phyloP scores from a whole-genome alignment of 2,113 vertebrate genomes.

The Psittacula cyanocephala region DNA sequence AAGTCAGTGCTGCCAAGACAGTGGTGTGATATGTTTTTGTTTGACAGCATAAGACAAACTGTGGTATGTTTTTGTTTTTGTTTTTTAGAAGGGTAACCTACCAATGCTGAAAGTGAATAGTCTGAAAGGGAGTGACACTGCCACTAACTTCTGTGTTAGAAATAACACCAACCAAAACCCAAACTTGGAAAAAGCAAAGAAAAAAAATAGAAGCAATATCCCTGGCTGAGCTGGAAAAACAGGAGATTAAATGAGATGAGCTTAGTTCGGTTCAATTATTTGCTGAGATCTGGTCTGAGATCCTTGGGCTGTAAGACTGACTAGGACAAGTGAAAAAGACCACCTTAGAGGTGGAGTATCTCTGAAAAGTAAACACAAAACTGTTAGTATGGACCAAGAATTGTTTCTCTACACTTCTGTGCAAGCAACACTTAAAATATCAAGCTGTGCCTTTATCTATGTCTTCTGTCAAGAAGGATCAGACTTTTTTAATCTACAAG shows the following conservation, averaged over 20 bases:
- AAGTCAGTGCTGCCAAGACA: not conserved
- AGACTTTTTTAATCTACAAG: not conserved
- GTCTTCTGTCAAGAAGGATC: not conserved
- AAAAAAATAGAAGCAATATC: not conserved
- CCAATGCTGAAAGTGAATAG: not conserved
- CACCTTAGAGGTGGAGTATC: not conserved
- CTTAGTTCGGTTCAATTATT: not conserved
- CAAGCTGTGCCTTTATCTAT: not conserved
- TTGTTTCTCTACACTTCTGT: not conserved
- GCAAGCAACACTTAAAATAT: not conserved
- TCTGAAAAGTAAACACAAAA: not conserved
- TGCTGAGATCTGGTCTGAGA: not conserved
- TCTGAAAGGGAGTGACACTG: not conserved
- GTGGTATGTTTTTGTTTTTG: not conserved
- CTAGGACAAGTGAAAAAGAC: not conserved
- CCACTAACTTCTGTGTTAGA: not conserved
- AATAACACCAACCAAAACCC: rapidly evolving
- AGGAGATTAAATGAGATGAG: not conserved
- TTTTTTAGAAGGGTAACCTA: not conserved
- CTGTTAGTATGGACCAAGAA: not conserved
- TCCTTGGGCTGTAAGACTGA: rapidly evolving
- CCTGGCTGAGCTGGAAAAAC: not conserved
- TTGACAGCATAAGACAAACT: not conserved
- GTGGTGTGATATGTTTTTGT: not conserved
- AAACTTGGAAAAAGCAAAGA: not conserved